Evolutionary conservation across 2,797 vertebrate species (phyloP).

Genomic region (Danio albolineatus): DNA sequence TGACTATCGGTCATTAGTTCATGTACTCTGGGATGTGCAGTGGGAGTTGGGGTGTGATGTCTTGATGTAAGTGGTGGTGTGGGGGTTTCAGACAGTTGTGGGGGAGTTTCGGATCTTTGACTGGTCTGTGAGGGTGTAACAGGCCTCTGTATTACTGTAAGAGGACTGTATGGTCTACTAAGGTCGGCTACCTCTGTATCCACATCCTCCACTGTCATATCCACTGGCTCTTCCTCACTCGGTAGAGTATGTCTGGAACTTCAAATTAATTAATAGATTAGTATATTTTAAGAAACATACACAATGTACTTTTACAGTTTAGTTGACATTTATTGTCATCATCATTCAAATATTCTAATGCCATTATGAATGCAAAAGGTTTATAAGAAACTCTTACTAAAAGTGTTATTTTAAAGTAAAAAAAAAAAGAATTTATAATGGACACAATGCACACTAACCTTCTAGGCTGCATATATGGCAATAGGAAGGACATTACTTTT

Average conservation of each 20-base stretch:
- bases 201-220: not conserved
- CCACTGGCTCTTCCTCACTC: not conserved
- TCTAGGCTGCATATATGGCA: not conserved
- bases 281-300: no score
- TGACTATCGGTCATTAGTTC: not conserved
- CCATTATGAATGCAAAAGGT: no score
- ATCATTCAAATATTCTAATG: no score
- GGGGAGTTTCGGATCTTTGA: not conserved
- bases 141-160: not conserved
- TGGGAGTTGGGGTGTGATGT: not conserved
- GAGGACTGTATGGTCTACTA: no score
- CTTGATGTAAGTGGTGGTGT: not conserved
- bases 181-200: not conserved
- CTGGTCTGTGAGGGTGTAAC: not conserved
- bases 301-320: no score
- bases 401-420: no score
- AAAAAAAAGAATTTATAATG: no score
- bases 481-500: not conserved
- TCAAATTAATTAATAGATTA: not conserved
- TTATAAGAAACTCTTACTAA: no score
- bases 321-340: no score
- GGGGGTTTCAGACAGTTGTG: not conserved
- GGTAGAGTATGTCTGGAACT: constrained; percentile 1
- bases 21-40: not conserved
- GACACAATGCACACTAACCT: not conserved